phyloP scores from a whole-genome alignment of 2,113 vertebrate species.

The Myotis davidii region DNA sequence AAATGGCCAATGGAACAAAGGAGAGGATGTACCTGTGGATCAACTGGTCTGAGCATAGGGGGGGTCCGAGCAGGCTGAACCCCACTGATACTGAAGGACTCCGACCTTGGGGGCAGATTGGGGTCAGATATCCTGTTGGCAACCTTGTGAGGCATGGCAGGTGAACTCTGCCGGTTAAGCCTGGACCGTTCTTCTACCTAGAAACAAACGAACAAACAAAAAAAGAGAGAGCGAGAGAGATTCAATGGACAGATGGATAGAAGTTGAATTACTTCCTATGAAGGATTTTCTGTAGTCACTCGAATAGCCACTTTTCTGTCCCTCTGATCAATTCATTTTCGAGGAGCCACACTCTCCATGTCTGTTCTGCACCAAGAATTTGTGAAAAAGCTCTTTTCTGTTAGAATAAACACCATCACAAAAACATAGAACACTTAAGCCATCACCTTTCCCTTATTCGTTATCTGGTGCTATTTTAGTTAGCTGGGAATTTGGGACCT shows the following conservation, averaged over 20 bases:
- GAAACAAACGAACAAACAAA: rapidly evolving
- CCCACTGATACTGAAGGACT: constrained; percentile 97
- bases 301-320: constrained; percentile 53
- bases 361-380: background rate
- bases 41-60: constrained; percentile 94
- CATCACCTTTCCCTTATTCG: background rate
- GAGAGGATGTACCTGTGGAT: constrained; percentile 91
- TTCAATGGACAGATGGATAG: background rate
- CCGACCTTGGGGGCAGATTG: constrained; percentile 95
- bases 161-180: constrained; percentile 93
- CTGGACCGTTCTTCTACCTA: constrained; percentile 94
- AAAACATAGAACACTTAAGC: background rate
- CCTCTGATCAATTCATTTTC: background rate
- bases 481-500: background rate
- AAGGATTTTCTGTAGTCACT: background rate
- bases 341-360: background rate
- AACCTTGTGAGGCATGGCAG: constrained; percentile 96
- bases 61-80: constrained; percentile 96
- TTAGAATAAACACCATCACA: background rate
- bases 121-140: constrained; percentile 98
- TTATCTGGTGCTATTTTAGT: background rate
- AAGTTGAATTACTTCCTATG: background rate
- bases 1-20: background rate
- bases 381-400: constrained; percentile 7
- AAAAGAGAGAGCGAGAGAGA: background rate